Evolutionary conservation across 2,888 invertebrate species (phyloP).

Genomic region (Phymatocera aterrima): DNA sequence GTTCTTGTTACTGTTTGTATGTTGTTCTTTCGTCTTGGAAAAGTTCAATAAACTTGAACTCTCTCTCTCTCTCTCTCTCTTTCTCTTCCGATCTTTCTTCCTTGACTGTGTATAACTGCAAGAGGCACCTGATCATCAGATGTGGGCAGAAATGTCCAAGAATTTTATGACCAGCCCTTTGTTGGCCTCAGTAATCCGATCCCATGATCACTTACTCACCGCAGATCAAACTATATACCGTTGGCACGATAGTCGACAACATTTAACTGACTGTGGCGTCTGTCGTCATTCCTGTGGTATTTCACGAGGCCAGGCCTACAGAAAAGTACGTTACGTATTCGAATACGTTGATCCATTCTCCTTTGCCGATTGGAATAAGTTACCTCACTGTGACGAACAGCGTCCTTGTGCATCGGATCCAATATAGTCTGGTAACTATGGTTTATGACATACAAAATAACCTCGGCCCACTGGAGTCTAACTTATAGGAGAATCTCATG

Average conservation of each 20-base stretch:
- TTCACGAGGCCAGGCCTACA: constrained; percentile 22
- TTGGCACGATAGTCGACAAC: constrained; percentile 2
- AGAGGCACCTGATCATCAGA: no score
- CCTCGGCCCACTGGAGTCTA: no score
- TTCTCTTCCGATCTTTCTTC: no score
- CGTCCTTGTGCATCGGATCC: constrained; percentile 13
- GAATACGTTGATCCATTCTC: constrained; percentile 26
- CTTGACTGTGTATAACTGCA: no score
- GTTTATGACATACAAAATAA: constrained; percentile 16
- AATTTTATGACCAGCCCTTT: no score
- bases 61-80: neutral
- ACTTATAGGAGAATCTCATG: neutral
- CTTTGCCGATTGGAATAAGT: constrained; percentile 19
- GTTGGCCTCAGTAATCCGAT: neutral
- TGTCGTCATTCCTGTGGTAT: constrained; percentile 37
- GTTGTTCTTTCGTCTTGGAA: neutral
- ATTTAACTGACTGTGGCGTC: constrained; percentile 1
- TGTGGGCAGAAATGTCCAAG: no score
- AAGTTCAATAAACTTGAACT: neutral
- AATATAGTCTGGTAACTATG: neutral
- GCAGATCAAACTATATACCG: neutral
- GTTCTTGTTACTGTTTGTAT: neutral
- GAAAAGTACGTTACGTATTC: constrained; percentile 25
- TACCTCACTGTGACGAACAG: neutral
- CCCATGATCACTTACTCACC: neutral